phyloP scores from a whole-genome alignment of 2,797 vertebrate species.

The Tiaroga cobitis region DNA sequence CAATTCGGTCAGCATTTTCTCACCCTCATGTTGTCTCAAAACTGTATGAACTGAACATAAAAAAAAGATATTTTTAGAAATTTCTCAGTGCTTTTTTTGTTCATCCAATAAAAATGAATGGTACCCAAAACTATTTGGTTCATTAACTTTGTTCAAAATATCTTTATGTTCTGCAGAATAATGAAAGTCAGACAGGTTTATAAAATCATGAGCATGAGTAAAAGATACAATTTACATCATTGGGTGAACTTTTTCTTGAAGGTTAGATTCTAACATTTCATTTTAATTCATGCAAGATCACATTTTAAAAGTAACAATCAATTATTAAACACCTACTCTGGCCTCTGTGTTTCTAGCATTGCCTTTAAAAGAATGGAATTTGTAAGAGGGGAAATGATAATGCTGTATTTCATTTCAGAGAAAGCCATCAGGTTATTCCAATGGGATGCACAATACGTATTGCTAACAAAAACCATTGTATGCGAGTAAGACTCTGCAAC shows the following conservation, averaged over 20 bases:
- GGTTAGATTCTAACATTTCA: background rate
- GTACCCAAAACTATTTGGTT: too few species aligned
- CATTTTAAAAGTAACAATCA: background rate
- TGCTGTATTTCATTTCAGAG: conserved; percentile 9
- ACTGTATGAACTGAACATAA: too few species aligned
- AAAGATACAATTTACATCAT: background rate
- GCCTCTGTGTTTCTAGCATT: background rate
- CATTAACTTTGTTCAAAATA: too few species aligned
- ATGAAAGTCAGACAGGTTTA: background rate
- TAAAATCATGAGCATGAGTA: background rate
- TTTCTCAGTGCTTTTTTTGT: too few species aligned
- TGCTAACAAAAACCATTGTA: conserved; percentile 3
- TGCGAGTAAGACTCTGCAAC: background rate
- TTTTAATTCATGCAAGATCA: background rate
- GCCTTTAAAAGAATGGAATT: background rate
- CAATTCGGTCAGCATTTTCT: too few species aligned
- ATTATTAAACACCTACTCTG: background rate
- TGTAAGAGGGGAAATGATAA: conserved; percentile 11
- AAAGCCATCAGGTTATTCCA: conserved; percentile 8
- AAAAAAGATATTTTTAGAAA: too few species aligned
- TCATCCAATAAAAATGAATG: too few species aligned
- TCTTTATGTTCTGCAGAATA: too few species aligned
- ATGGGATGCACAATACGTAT: background rate
- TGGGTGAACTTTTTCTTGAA: background rate
- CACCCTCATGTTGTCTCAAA: too few species aligned